phyloP scores from a whole-genome alignment of 2,797 vertebrate genomes.

The Liparis tanakae region DNA sequence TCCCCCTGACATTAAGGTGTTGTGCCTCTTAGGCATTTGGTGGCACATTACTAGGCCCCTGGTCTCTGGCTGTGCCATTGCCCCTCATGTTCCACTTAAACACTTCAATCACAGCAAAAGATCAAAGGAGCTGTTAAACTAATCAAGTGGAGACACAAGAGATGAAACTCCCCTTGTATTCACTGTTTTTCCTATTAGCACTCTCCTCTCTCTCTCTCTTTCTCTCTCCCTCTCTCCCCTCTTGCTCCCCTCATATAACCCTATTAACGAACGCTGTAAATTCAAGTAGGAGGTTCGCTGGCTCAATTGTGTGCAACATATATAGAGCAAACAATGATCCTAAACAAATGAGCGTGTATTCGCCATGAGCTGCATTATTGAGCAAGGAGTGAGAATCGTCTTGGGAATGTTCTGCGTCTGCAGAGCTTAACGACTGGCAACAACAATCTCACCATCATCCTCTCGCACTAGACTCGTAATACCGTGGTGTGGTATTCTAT shows the following conservation, averaged over 20 bases:
- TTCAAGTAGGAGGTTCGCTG: slow-evolving; percentile 74
- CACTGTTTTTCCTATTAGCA: slow-evolving; percentile 79
- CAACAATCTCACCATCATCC: slow-evolving; percentile 43
- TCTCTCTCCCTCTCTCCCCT: slow-evolving; percentile 16
- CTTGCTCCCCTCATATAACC: slow-evolving; percentile 79
- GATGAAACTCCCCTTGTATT: slow-evolving; percentile 82
- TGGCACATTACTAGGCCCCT: slow-evolving; percentile 87
- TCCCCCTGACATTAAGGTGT: slow-evolving; percentile 98
- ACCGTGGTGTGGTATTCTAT: slow-evolving; percentile 10
- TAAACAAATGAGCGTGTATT: slow-evolving; percentile 69
- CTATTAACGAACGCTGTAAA: slow-evolving; percentile 80
- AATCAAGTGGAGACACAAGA: slow-evolving; percentile 94
- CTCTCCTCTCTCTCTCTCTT: slow-evolving; percentile 7
- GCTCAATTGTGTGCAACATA: slow-evolving; percentile 86
- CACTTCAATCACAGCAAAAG: slow-evolving; percentile 98
- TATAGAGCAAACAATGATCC: slow-evolving; percentile 77
- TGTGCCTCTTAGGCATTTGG: slow-evolving; percentile 95
- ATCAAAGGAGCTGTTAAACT: slow-evolving; percentile 97
- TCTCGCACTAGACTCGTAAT: background rate
- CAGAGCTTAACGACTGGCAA: slow-evolving; percentile 44
- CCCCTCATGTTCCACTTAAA: slow-evolving; percentile 93
- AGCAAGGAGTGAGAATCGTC: slow-evolving; percentile 55
- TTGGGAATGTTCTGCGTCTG: slow-evolving; percentile 32
- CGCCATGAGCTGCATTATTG: slow-evolving; percentile 63
- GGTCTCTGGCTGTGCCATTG: slow-evolving; percentile 87